Evolutionary conservation across 2,888 invertebrate genomes (phyloP).

Genomic region (Heliconius hortense): DNA sequence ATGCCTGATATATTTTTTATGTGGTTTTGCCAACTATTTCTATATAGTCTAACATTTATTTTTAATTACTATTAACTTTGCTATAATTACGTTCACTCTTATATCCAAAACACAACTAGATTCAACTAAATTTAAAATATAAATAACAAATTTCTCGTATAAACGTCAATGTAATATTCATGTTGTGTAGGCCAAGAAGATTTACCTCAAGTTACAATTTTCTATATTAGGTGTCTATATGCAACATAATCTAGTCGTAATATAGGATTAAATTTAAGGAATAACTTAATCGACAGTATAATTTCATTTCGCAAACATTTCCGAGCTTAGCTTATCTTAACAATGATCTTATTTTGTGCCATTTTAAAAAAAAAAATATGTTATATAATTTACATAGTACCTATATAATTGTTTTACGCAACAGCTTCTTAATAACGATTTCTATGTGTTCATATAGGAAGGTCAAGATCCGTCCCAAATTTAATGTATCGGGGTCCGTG

Average conservation of each 20-base stretch:
- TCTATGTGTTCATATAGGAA: conserved; percentile 35
- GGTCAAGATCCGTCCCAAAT: conserved; percentile 48
- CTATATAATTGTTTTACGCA: background rate
- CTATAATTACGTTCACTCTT: background rate
- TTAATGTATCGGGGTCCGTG: conserved; percentile 41
- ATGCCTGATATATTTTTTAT: conserved; percentile 11
- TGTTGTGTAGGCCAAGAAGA: background rate
- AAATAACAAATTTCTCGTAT: background rate
- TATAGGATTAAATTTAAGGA: conserved; percentile 16
- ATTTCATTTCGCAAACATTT: conserved; percentile 9
- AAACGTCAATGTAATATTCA: background rate
- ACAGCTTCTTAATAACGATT: conserved; percentile 11
- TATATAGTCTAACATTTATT: background rate
- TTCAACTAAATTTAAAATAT: background rate
- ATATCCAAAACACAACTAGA: background rate
- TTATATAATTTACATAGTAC: too few relatives aligned
- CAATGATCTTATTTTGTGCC: conserved; percentile 24
- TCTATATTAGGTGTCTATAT: conserved; percentile 37
- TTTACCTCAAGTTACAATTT: conserved; percentile 17
- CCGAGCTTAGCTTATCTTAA: background rate
- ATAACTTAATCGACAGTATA: conserved; percentile 16
- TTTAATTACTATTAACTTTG: background rate
- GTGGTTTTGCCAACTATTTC: conserved; percentile 18
- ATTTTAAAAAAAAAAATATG: conserved; percentile 23
- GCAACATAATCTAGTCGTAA: conserved; percentile 37